Conservation (phyloP, 2,113 vertebrate genomes). For the Agelaius phoeniceus region DNA sequence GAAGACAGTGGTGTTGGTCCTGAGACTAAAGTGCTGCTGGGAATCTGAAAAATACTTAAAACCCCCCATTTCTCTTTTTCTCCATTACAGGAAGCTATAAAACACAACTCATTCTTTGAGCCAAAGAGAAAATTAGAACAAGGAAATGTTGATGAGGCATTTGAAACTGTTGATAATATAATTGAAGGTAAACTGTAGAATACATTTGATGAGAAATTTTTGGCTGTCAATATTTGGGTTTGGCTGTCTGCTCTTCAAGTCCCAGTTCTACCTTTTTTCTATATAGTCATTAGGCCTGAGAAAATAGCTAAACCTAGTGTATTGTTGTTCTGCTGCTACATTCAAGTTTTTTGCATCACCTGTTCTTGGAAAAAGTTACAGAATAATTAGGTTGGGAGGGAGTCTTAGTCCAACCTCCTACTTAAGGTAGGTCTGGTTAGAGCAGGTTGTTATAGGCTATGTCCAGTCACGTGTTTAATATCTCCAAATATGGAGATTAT, state of each 20-base stretch:
- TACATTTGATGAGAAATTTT: background rate
- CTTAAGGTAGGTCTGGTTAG: background rate
- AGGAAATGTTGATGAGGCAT: conserved; percentile 73
- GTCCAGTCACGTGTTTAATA: background rate
- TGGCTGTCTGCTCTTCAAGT: background rate
- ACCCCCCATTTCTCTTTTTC: background rate
- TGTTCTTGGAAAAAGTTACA: background rate
- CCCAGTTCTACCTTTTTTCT: background rate
- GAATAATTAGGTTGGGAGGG: background rate
- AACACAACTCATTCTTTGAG: conserved; percentile 70
- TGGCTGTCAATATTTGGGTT: background rate
- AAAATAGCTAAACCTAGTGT: background rate
- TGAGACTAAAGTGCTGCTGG: background rate
- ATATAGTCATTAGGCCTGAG: background rate
- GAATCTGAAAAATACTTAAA: background rate
- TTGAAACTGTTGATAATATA: conserved; percentile 71
- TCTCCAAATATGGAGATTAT: background rate
- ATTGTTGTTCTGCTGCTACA: background rate
- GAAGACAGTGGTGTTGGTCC: background rate
- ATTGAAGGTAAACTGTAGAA: conserved; percentile 72
- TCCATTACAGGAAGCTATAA: conserved; percentile 71
- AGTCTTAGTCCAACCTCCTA: background rate
- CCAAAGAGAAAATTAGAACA: conserved; percentile 68
- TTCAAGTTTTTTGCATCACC: background rate
- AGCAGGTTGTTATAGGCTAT: background rate